Evolutionary conservation across 2,113 vertebrate genomes (phyloP).

Genomic region (Eptatretus burgeri): DNA sequence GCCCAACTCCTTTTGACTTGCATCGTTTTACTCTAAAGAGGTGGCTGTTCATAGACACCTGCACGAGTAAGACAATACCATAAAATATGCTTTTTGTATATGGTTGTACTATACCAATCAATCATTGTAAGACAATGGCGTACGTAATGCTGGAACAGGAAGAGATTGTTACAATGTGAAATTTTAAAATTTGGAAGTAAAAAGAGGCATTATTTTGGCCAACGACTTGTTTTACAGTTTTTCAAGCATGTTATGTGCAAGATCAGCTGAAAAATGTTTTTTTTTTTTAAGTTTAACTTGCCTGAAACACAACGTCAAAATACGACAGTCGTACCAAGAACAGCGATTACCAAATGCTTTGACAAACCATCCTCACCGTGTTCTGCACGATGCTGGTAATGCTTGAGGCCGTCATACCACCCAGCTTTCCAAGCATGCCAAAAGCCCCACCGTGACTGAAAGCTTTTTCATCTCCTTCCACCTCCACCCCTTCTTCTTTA

Average conservation of each 20-base stretch:
- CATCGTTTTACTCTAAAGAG: too few relatives aligned
- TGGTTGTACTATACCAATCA: too few relatives aligned
- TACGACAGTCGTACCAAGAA: neutral
- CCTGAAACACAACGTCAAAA: neutral
- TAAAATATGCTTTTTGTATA: too few relatives aligned
- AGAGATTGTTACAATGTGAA: too few relatives aligned
- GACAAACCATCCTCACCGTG: slow-evolving; percentile 32
- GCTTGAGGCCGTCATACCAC: slow-evolving; percentile 17
- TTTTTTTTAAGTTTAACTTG: neutral
- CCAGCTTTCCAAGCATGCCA: slow-evolving; percentile 29
- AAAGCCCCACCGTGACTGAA: slow-evolving; percentile 27
- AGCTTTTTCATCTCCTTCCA: slow-evolving; percentile 14
- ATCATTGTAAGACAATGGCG: too few relatives aligned
- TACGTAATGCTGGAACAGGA: too few relatives aligned
- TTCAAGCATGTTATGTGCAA: neutral
- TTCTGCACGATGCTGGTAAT: slow-evolving; percentile 58
- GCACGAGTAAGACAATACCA: too few relatives aligned
- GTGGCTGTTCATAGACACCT: too few relatives aligned
- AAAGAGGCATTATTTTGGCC: too few relatives aligned
- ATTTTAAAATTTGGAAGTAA: too few relatives aligned
- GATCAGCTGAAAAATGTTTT: neutral
- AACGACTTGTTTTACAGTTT: too few relatives aligned
- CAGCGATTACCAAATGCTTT: neutral
- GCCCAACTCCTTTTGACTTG: too few relatives aligned
- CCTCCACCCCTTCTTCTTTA: neutral